These are phyloP conservation scores for Micoletzkya japonica DNA, from an alignment of 2,888 invertebrate genomes.

Conservation along the genomic window DNA sequence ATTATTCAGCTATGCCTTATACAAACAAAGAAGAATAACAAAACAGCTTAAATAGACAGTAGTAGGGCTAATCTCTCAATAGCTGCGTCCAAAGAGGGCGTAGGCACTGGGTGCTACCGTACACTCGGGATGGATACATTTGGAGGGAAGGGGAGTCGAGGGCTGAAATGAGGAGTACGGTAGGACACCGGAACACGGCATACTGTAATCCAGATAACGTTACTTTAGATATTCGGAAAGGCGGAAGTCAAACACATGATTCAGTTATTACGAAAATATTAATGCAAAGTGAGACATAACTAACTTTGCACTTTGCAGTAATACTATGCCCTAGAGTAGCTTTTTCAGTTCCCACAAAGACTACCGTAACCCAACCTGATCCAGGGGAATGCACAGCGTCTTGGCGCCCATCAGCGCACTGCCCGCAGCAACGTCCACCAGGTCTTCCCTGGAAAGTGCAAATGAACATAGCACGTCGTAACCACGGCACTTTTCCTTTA, in stretches of 20 bases:
- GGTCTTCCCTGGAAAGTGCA: conserved; percentile 71
- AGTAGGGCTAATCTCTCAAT: conserved; percentile 69
- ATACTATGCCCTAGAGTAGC: neutral
- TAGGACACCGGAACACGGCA: neutral
- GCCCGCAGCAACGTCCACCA: conserved; percentile 66
- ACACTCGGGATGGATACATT: conserved; percentile 87
- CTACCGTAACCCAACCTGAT: conserved; percentile 72
- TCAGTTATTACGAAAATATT: neutral
- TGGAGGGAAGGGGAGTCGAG: conserved; percentile 61
- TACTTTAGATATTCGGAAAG: neutral
- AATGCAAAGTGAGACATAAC: too few species aligned
- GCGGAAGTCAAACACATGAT: neutral
- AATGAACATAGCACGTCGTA: neutral
- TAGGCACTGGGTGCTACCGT: conserved; percentile 79
- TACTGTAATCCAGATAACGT: neutral
- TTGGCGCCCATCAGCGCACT: conserved; percentile 93
- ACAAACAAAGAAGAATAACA: neutral
- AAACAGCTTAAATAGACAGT: neutral
- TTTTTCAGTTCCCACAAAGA: neutral
- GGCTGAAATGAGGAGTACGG: conserved; percentile 44
- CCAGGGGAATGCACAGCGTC: conserved; percentile 90
- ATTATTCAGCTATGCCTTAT: too few species aligned
- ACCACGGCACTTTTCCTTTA: neutral
- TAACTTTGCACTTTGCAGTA: neutral
- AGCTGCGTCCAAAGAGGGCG: conserved; percentile 92